Conservation (phyloP, 2,888 invertebrate species). For the Drepana falcataria region DNA sequence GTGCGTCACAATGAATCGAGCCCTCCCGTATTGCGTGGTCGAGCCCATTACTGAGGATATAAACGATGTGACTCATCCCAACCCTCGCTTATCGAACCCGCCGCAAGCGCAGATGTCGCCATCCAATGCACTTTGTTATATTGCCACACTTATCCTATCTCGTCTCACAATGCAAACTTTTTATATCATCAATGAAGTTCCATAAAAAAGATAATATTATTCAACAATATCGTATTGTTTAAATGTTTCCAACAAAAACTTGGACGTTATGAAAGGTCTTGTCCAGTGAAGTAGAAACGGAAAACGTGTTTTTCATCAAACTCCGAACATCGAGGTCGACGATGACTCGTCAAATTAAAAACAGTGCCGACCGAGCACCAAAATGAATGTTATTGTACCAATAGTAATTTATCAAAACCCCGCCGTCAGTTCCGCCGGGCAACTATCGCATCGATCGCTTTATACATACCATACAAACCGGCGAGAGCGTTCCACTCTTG, state of each 20-base stretch:
- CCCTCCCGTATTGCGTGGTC: constrained; percentile 28
- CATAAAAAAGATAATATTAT: neutral
- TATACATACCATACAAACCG: constrained; percentile 41
- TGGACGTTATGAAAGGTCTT: constrained; percentile 30
- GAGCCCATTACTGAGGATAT: constrained; percentile 25
- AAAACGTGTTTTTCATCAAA: constrained; percentile 47
- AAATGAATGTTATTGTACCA: constrained; percentile 62
- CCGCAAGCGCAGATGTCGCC: constrained; percentile 41
- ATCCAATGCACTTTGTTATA: constrained; percentile 35
- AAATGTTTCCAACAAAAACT: constrained; percentile 22
- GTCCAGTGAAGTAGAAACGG: constrained; percentile 36
- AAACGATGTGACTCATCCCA: constrained; percentile 44
- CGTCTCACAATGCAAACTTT: constrained; percentile 27
- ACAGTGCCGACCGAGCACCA: constrained; percentile 40
- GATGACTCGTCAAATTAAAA: constrained; percentile 62
- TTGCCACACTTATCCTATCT: constrained; percentile 16
- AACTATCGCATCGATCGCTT: constrained; percentile 32
- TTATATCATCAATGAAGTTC: constrained; percentile 7
- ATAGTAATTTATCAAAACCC: constrained; percentile 72
- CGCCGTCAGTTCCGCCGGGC: constrained; percentile 21
- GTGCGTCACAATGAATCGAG: constrained; percentile 8
- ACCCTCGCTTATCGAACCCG: constrained; percentile 30
- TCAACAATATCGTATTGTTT: constrained; percentile 10
- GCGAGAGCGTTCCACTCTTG: constrained; percentile 39
- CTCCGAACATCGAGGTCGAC: constrained; percentile 32